phyloP scores from a whole-genome alignment of 2,113 vertebrate species.

The Synchiropus splendidus region DNA sequence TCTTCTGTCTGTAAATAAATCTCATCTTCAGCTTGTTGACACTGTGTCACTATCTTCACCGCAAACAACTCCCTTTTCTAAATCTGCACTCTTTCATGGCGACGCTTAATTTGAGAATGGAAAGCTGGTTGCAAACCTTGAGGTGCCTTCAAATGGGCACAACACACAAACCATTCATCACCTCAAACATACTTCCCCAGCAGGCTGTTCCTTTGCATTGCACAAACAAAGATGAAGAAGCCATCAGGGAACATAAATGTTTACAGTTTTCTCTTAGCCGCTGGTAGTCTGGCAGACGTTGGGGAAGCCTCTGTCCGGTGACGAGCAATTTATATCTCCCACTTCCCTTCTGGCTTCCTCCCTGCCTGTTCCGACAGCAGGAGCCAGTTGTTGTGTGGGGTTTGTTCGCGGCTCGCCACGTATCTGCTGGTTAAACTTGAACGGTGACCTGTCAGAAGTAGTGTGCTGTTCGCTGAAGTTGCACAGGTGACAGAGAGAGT shows the following conservation, averaged over 20 bases:
- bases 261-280: constrained; percentile 20
- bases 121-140: constrained; percentile 10
- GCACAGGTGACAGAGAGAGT: too few relatives aligned
- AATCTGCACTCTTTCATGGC: constrained; percentile 6
- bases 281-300: constrained; percentile 9
- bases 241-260: constrained; percentile 19
- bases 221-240: constrained; percentile 25
- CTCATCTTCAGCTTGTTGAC: too few relatives aligned
- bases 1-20: too few relatives aligned
- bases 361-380: constrained; percentile 1
- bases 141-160: constrained; percentile 17
- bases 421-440: too few relatives aligned
- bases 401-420: constrained; percentile 8
- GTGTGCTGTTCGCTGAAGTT: too few relatives aligned
- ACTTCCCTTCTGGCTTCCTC: constrained; percentile 16
- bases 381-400: constrained; percentile 9
- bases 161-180: constrained; percentile 7
- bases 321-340: constrained; percentile 12
- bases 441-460: too few relatives aligned
- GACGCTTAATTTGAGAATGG: constrained; percentile 11
- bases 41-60: too few relatives aligned
- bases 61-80: constrained; percentile 2
- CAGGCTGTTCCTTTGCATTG: constrained; percentile 12
- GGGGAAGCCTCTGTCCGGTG: constrained; percentile 4
- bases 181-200: constrained; percentile 14